phyloP scores from a whole-genome alignment of 1,140 invertebrate species.

The Dufourea novaeangliae region DNA sequence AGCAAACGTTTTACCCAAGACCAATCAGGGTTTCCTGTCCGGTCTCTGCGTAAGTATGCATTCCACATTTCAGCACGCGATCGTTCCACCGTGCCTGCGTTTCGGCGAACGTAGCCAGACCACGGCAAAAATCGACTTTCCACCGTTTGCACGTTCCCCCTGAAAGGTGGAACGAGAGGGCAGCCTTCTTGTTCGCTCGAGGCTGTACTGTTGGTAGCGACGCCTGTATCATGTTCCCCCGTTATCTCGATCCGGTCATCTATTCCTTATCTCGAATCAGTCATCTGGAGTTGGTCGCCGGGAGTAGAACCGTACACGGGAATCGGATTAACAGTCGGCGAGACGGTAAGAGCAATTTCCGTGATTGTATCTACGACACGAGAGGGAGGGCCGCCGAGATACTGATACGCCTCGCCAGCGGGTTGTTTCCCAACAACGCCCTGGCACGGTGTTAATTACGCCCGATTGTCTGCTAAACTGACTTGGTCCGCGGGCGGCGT shows the following conservation, averaged over 20 bases:
- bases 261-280: constrained; percentile 61
- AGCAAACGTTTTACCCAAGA: background rate
- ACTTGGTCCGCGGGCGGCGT: constrained; percentile 43
- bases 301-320: constrained; percentile 42
- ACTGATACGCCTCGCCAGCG: constrained; percentile 48
- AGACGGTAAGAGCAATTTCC: constrained; percentile 71
- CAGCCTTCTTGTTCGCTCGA: background rate
- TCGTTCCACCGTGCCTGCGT: background rate
- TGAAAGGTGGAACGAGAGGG: background rate
- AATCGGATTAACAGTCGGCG: constrained; percentile 69
- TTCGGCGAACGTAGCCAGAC: background rate
- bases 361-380: constrained; percentile 61
- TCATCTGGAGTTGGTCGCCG: constrained; percentile 45
- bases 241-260: constrained; percentile 54
- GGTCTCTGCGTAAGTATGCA: background rate
- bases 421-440: constrained; percentile 33
- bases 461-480: constrained; percentile 58
- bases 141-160: too few species aligned
- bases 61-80: constrained; percentile 1
- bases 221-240: constrained; percentile 19
- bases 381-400: background rate
- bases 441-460: constrained; percentile 56
- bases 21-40: too few species aligned
- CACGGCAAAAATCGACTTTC: background rate
- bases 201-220: background rate